These are phyloP conservation scores for Himantopus leucocephalus DNA, from an alignment of 2,113 vertebrate species.

Conservation along the genomic window DNA sequence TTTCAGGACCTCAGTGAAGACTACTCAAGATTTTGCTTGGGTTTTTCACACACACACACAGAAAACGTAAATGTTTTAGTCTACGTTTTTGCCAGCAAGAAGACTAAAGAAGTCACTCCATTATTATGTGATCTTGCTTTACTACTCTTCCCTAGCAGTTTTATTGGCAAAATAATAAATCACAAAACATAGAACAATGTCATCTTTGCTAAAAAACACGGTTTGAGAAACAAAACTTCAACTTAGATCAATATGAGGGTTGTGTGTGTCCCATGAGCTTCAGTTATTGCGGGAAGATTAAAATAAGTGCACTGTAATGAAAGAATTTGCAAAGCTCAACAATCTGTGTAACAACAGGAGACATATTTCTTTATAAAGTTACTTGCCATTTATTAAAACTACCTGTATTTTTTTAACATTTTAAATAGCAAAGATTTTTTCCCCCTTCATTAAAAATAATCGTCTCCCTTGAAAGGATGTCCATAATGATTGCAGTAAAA, in stretches of 20 bases:
- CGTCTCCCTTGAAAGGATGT: background rate
- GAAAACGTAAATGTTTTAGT: background rate
- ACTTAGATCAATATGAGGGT: background rate
- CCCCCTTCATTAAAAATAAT: background rate
- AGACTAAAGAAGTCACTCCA: background rate
- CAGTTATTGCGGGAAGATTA: background rate
- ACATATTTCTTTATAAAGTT: background rate
- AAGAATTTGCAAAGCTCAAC: background rate
- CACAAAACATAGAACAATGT: background rate
- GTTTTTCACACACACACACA: background rate
- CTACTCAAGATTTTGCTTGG: background rate
- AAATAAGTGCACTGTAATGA: background rate
- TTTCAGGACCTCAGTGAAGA: background rate
- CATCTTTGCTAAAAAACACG: background rate
- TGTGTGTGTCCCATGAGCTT: background rate
- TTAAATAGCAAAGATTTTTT: background rate
- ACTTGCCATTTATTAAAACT: background rate
- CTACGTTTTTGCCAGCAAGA: background rate
- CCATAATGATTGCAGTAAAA: background rate
- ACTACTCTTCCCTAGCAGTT: background rate
- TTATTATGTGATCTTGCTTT: background rate
- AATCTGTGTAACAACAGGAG: background rate
- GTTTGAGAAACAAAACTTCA: background rate
- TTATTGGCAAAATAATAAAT: background rate
- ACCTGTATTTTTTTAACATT: background rate